Evolutionary conservation across 2,113 vertebrate species (phyloP).

Genomic region (Aldabrachelys gigantea): DNA sequence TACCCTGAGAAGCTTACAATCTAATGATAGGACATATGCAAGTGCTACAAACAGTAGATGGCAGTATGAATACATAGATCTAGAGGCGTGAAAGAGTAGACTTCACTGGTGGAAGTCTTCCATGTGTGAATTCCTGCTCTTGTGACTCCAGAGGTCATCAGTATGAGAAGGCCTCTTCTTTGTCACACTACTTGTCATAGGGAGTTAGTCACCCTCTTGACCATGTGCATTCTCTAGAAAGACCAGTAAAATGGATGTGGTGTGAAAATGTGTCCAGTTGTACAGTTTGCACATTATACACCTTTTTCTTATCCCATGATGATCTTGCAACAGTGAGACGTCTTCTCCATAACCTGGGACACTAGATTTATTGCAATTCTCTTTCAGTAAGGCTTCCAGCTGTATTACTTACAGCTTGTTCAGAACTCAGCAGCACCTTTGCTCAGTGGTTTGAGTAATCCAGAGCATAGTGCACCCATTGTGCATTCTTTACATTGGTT

Average conservation of each 20-base stretch:
- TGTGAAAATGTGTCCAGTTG: not conserved
- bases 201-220: not conserved
- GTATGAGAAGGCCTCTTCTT: not conserved
- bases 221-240: not conserved
- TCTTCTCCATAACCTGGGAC: not conserved
- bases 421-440: not conserved
- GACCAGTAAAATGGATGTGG: not conserved
- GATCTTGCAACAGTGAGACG: not conserved
- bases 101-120: not conserved
- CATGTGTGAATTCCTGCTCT: not conserved
- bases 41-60: rapidly evolving
- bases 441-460: not conserved
- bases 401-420: not conserved
- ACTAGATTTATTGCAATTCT: not conserved
- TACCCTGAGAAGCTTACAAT: not conserved
- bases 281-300: not conserved
- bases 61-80: not conserved
- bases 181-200: not conserved
- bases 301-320: not conserved
- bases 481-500: not conserved
- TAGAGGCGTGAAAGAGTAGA: not conserved
- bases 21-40: not conserved
- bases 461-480: not conserved
- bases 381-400: not conserved
- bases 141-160: not conserved